These are phyloP conservation scores for Sinocyclocheilus grahami DNA, from an alignment of 2,113 vertebrate species.

Conservation along the genomic window DNA sequence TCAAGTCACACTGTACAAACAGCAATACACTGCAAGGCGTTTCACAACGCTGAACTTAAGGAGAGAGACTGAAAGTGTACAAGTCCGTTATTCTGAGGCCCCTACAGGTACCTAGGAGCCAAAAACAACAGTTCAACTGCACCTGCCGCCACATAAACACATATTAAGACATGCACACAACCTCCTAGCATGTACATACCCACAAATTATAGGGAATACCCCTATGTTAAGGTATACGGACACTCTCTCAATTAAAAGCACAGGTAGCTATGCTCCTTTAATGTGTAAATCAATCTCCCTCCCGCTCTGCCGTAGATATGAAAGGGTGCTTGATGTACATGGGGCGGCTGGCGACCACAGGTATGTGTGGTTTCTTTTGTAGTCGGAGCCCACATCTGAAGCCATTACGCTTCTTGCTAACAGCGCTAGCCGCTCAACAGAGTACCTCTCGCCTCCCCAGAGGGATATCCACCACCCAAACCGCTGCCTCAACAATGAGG, in stretches of 20 bases:
- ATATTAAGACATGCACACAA: constrained; percentile 35
- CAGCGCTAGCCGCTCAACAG: constrained; percentile 11
- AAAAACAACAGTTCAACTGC: constrained; percentile 20
- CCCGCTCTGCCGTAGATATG: constrained; percentile 58
- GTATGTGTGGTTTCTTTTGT: constrained; percentile 60
- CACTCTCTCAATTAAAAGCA: constrained; percentile 4
- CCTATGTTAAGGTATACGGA: constrained; percentile 39
- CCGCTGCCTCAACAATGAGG: not conserved
- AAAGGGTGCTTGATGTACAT: constrained; percentile 60
- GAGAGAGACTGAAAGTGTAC: not conserved
- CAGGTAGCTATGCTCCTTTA: constrained; percentile 28
- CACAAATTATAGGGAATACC: constrained; percentile 39
- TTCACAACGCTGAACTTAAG: constrained; percentile 14
- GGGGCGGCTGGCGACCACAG: constrained; percentile 48
- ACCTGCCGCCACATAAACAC: constrained; percentile 33
- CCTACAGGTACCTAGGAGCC: constrained; percentile 2
- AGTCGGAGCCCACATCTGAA: constrained; percentile 51
- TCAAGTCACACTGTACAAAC: constrained; percentile 28
- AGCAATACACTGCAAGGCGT: not conserved
- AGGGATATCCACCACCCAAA: constrained; percentile 7
- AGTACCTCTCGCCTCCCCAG: constrained; percentile 6
- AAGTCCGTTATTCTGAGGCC: constrained; percentile 21
- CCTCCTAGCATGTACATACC: constrained; percentile 3
- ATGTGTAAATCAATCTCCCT: constrained; percentile 59
- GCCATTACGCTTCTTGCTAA: constrained; percentile 33